Evolutionary conservation across 2,113 vertebrate species (phyloP).

Genomic region (Trogon melanurus): DNA sequence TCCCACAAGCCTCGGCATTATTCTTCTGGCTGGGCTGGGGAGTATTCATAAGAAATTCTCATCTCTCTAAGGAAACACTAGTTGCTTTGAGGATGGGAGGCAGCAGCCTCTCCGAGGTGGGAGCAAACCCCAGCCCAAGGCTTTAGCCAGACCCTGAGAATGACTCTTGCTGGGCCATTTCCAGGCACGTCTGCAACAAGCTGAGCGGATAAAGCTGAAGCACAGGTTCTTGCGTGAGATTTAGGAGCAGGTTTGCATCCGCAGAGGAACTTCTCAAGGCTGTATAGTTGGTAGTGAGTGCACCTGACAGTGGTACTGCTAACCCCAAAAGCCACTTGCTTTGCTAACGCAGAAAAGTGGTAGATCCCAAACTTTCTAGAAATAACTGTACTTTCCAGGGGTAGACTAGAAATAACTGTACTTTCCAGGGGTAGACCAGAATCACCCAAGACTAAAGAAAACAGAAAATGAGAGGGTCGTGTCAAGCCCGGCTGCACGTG

Average conservation of each 20-base stretch:
- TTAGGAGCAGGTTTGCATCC: background rate
- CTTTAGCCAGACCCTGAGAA: background rate
- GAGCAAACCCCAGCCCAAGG: background rate
- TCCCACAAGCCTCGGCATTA: background rate
- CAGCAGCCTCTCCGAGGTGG: background rate
- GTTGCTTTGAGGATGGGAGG: background rate
- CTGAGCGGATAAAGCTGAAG: background rate
- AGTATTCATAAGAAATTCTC: background rate
- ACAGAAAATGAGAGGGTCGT: accelerated
- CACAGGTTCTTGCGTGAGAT: background rate
- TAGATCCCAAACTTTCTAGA: background rate
- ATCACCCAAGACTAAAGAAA: background rate
- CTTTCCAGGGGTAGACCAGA: background rate
- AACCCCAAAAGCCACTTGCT: background rate
- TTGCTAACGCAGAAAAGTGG: background rate
- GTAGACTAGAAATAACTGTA: background rate
- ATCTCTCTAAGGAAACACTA: background rate
- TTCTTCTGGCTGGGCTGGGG: background rate
- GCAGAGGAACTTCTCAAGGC: accelerated
- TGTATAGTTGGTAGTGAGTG: accelerated
- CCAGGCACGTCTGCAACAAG: accelerated
- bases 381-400: background rate
- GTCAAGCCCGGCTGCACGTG: background rate
- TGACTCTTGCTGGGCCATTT: background rate
- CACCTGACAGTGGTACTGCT: accelerated